phyloP scores from a whole-genome alignment of 2,888 invertebrate genomes.

The Tipula confusa region DNA sequence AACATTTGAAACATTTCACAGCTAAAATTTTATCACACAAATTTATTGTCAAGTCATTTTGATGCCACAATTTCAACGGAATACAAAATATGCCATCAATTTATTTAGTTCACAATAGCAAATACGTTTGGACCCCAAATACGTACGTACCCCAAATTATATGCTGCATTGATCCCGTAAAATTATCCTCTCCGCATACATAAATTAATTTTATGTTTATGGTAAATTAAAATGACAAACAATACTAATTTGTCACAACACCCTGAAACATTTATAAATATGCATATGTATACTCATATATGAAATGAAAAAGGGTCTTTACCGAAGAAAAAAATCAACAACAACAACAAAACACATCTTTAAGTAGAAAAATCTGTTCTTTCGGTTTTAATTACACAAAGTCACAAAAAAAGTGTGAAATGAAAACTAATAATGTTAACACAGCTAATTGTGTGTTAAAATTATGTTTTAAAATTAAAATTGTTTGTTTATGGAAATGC shows the following conservation, averaged over 20 bases:
- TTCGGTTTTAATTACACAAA: neutral
- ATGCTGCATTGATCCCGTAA: neutral
- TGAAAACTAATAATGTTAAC: neutral
- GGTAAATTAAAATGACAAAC: slow-evolving; percentile 9
- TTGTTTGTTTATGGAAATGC: neutral
- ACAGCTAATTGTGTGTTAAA: slow-evolving; percentile 3
- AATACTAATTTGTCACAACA: slow-evolving; percentile 25
- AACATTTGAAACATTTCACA: no score
- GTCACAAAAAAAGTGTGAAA: neutral
- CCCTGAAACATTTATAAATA: neutral
- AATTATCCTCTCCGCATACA: neutral
- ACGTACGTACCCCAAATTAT: neutral
- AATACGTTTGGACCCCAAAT: neutral
- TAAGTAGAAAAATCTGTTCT: neutral
- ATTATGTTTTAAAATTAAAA: neutral
- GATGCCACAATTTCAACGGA: neutral
- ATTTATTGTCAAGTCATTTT: neutral
- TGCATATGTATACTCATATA: neutral
- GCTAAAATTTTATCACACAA: no score
- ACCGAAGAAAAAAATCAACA: no score
- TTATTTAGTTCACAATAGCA: neutral
- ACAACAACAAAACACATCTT: neutral
- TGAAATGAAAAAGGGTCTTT: neutral
- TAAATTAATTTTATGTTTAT: neutral
- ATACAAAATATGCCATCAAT: neutral